These are phyloP conservation scores for Palythoa grandis DNA, from an alignment of 92 coral and sea anemone genomes.

Conservation along the genomic window DNA sequence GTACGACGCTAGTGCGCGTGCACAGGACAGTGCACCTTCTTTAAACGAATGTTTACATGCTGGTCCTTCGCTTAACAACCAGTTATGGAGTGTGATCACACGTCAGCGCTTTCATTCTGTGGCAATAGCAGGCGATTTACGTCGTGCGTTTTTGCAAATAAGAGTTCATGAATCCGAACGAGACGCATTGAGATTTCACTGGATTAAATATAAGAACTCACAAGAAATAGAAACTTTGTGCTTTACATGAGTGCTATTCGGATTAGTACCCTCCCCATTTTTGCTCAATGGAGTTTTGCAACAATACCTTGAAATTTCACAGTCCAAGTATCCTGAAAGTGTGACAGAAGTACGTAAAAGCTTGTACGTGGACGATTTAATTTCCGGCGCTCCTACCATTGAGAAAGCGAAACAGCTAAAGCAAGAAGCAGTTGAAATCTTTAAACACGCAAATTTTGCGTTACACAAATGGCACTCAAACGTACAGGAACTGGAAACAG, in stretches of 20 bases:
- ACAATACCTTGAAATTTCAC: background rate
- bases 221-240: slow-evolving; percentile 1
- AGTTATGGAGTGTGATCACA: slow-evolving; percentile 22
- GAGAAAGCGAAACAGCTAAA: slow-evolving; percentile 26
- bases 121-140: no score
- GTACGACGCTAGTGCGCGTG: background rate
- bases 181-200: no score
- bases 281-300: slow-evolving; percentile 23
- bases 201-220: background rate
- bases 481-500: slow-evolving; percentile 29
- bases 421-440: slow-evolving; percentile 14
- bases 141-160: no score
- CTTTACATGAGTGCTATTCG: background rate
- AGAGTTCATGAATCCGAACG: no score
- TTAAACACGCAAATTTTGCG: slow-evolving; percentile 33
- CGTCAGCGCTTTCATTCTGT: background rate
- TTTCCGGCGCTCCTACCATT: background rate
- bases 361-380: no score
- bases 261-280: slow-evolving; percentile 27
- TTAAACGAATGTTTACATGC: slow-evolving; percentile 30
- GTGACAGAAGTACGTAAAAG: no score
- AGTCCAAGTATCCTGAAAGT: no score
- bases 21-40: slow-evolving; percentile 12
- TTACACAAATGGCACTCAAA: background rate
- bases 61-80: background rate